Conservation (phyloP, 2,888 invertebrate species). For the Mythimna albipuncta region DNA sequence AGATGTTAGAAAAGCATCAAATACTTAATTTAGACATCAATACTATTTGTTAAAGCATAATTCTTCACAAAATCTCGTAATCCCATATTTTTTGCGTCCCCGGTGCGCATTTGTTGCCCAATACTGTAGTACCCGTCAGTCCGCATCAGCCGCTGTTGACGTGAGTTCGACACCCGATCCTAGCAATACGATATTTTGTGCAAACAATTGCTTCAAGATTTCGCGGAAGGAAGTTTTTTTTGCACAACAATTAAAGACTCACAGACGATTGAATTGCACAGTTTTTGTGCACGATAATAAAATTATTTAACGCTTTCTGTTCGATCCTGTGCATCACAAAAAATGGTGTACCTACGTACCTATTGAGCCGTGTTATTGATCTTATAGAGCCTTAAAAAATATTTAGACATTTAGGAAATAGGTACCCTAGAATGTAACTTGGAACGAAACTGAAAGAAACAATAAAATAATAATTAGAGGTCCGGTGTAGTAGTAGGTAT, state of each 20-base stretch:
- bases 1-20: conserved; percentile 2
- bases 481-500: too few species aligned
- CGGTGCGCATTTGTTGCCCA: conserved; percentile 66
- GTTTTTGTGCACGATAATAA: conserved; percentile 29
- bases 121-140: conserved; percentile 62
- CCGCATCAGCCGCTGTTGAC: conserved; percentile 67
- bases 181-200: conserved; percentile 82
- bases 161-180: conserved; percentile 78
- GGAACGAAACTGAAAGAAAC: too few species aligned
- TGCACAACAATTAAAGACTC: conserved; percentile 46
- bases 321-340: not conserved
- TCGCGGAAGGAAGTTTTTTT: conserved; percentile 86
- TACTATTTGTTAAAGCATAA: conserved; percentile 34
- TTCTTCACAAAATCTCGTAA: conserved; percentile 23
- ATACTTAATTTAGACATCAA: conserved; percentile 41
- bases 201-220: conserved; percentile 71
- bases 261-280: conserved; percentile 56
- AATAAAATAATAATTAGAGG: too few species aligned
- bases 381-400: not conserved
- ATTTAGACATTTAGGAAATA: too few species aligned
- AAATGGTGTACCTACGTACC: not conserved
- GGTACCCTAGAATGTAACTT: too few species aligned
- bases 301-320: conserved; percentile 28
- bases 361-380: not conserved
- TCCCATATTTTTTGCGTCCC: conserved; percentile 55